phyloP scores from a whole-genome alignment of 2,888 invertebrate genomes.

The Pheosia gnoma region DNA sequence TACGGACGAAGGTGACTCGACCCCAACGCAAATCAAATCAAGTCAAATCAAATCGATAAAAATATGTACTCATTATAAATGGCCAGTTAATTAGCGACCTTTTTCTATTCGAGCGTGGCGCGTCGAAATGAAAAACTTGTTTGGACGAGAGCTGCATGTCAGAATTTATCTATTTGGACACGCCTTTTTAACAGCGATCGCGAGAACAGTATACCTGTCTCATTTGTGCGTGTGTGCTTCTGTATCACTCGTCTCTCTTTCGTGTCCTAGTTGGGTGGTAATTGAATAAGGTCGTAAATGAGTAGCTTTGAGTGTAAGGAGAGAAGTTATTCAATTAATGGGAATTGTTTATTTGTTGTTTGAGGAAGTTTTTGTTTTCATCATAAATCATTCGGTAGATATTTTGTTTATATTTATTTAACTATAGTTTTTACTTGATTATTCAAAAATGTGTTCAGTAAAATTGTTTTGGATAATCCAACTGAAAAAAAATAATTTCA shows the following conservation, averaged over 20 bases:
- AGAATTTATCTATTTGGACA: slow-evolving; percentile 74
- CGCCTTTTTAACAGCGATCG: slow-evolving; percentile 60
- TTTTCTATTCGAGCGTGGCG: slow-evolving; percentile 49
- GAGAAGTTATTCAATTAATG: not conserved
- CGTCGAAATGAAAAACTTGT: slow-evolving; percentile 54
- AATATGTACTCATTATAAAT: slow-evolving; percentile 12
- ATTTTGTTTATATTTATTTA: too few relatives aligned
- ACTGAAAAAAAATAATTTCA: not conserved
- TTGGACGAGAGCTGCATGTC: slow-evolving; percentile 53
- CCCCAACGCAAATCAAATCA: too few relatives aligned
- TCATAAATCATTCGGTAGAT: too few relatives aligned
- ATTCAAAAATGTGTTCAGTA: too few relatives aligned
- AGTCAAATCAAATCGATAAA: slow-evolving; percentile 19
- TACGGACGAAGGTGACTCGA: too few relatives aligned
- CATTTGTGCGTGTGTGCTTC: slow-evolving; percentile 38
- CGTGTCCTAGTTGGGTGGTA: slow-evolving; percentile 37
- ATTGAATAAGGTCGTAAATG: slow-evolving; percentile 45
- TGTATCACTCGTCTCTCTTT: slow-evolving; percentile 35
- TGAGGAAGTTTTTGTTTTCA: not conserved
- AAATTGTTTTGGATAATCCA: too few relatives aligned
- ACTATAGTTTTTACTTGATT: too few relatives aligned
- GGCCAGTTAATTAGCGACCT: slow-evolving; percentile 48
- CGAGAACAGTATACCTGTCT: slow-evolving; percentile 45
- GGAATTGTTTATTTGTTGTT: not conserved
- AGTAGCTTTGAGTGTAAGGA: not conserved